A percentile compares a stretch with the other conserved stretches of the same genome.
These are phyloP conservation scores for Peromyscus californicus DNA, from an alignment of 2,113 vertebrate species.

Conservation along the genomic window DNA sequence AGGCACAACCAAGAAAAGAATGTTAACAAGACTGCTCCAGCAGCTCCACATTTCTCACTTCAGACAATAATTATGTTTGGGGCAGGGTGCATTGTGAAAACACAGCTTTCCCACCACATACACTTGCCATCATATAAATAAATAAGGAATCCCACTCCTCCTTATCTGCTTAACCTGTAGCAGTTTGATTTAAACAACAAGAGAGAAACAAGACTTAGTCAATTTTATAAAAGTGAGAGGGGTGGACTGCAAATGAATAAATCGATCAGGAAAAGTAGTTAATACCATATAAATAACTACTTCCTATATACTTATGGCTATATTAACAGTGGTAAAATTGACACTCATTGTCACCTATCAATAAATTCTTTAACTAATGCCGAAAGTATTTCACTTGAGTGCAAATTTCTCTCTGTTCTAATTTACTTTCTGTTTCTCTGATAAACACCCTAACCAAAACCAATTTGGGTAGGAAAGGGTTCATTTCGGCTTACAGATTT, in stretches of 20 bases:
- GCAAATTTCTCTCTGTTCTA: not conserved
- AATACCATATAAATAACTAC: not conserved
- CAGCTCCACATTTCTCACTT: not conserved
- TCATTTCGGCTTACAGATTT: not conserved
- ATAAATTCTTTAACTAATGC: not conserved
- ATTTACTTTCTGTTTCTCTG: not conserved
- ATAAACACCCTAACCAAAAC: not conserved
- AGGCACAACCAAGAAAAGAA: not conserved
- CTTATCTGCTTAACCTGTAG: not conserved
- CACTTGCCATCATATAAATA: not conserved
- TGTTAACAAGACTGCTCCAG: not conserved
- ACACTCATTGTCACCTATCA: not conserved
- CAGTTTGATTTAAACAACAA: not conserved
- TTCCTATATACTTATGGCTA: not conserved
- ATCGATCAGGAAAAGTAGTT: not conserved
- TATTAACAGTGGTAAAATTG: not conserved
- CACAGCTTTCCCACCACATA: fast-evolving
- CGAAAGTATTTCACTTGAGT: not conserved
- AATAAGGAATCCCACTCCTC: not conserved
- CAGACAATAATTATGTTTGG: not conserved
- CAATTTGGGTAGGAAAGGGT: not conserved
- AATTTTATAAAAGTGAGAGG: not conserved
- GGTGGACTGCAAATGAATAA: not conserved
- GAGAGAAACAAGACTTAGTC: not conserved
- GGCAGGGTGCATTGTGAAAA: not conserved